Evolutionary conservation across 2,888 invertebrate species (phyloP).

Genomic region (Stratiomys singularior): DNA sequence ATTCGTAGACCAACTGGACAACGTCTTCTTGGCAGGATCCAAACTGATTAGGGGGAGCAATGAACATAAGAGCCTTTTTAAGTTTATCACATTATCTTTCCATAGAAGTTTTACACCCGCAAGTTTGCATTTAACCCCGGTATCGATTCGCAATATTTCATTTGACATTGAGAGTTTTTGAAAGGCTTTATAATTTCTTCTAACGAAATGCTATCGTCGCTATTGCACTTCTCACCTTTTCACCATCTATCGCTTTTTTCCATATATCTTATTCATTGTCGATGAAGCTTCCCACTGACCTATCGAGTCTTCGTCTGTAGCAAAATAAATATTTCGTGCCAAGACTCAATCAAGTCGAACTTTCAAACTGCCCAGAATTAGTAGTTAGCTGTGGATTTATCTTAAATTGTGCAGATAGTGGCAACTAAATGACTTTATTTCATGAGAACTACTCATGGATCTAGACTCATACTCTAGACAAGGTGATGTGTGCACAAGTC

Average conservation of each 20-base stretch:
- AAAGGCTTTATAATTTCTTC: too few species aligned
- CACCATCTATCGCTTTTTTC: neutral
- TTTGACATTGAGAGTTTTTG: too few species aligned
- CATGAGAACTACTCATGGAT: slow-evolving; percentile 33
- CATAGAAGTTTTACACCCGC: too few species aligned
- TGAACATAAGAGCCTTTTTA: too few species aligned
- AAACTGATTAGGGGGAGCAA: too few species aligned
- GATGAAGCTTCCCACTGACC: neutral
- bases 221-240: neutral
- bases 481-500: slow-evolving; percentile 4
- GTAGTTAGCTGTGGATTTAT: slow-evolving; percentile 22
- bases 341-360: slow-evolving; percentile 27
- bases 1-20: neutral
- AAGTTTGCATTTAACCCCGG: too few species aligned
- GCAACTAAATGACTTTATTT: slow-evolving; percentile 37
- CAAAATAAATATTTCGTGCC: slow-evolving; percentile 13
- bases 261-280: slow-evolving; percentile 15
- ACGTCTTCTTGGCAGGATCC: neutral
- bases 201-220: neutral
- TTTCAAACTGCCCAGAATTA: slow-evolving; percentile 24
- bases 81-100: too few species aligned
- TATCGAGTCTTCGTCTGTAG: neutral
- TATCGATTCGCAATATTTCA: too few species aligned
- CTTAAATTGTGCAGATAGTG: slow-evolving; percentile 28
- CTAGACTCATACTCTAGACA: neutral